Percentiles rank a stretch among this genome's conserved stretches.
Conservation (phyloP, 2,888 invertebrate species). For the Agapetus fuscipes region DNA sequence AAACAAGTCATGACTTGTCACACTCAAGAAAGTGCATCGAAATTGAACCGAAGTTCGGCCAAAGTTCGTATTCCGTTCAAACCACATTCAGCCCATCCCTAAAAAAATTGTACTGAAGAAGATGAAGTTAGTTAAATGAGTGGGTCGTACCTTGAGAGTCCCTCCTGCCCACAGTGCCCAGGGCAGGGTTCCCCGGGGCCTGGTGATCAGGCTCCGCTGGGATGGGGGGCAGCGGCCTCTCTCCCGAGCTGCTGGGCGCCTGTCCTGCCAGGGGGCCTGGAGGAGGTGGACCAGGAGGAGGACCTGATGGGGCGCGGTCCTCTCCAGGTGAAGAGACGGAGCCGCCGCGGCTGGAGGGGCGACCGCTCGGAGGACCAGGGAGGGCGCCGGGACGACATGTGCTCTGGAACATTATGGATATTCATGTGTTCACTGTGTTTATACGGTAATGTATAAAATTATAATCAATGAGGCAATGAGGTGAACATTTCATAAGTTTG, state of each 20-base stretch:
- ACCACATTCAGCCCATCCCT: too few relatives aligned
- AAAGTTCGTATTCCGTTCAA: too few relatives aligned
- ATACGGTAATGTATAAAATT: too few relatives aligned
- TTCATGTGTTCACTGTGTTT: too few relatives aligned
- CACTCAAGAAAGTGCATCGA: too few relatives aligned
- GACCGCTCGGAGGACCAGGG: not conserved
- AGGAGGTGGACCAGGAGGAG: constrained; percentile 40
- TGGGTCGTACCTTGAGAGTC: constrained; percentile 70
- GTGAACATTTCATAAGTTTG: too few relatives aligned
- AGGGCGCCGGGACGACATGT: constrained; percentile 18
- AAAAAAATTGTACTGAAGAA: too few relatives aligned
- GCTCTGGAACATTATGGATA: constrained; percentile 11
- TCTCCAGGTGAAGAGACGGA: constrained; percentile 20
- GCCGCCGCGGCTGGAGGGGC: constrained; percentile 6
- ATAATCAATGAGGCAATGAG: too few relatives aligned
- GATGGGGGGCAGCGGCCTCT: constrained; percentile 51
- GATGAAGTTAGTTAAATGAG: too few relatives aligned
- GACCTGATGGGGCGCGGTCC: constrained; percentile 30
- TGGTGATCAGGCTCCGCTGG: constrained; percentile 46
- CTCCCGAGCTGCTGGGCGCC: constrained; percentile 37
- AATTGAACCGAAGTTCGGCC: too few relatives aligned
- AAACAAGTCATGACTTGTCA: too few relatives aligned
- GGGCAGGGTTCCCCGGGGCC: constrained; percentile 30
- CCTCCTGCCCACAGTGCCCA: constrained; percentile 45
- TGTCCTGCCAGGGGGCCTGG: constrained; percentile 38